A percentile compares a stretch with the other conserved stretches of the same genome.
phyloP scores from a whole-genome alignment of 2,113 vertebrate genomes.

The Acrocephalus kingi region DNA sequence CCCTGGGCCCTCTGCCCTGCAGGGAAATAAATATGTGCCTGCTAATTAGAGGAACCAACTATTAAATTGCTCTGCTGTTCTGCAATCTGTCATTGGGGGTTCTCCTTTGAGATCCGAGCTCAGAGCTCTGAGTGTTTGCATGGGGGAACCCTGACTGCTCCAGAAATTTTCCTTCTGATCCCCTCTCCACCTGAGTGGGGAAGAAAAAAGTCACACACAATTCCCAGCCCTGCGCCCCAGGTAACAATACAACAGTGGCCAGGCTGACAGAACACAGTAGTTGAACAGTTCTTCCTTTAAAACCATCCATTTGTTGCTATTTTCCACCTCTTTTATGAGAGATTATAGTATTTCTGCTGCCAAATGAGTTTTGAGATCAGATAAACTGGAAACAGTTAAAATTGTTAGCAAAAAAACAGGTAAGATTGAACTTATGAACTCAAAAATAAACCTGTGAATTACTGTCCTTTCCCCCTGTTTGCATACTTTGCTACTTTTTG shows the following conservation, averaged over 20 bases:
- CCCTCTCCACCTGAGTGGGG: not conserved
- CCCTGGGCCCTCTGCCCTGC: not conserved
- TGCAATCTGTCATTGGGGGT: not conserved
- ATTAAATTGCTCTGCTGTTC: not conserved
- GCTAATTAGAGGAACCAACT: not conserved
- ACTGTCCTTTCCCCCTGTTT: not conserved
- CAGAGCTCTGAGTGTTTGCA: not conserved
- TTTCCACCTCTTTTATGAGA: not conserved
- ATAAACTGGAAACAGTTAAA: not conserved
- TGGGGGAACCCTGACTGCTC: not conserved
- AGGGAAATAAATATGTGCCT: not conserved
- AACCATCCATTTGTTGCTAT: not conserved
- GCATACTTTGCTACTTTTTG: not conserved
- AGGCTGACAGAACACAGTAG: not conserved
- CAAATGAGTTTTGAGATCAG: not conserved
- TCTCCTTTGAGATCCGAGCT: not conserved
- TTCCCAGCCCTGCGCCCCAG: fast-evolving
- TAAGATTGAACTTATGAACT: not conserved
- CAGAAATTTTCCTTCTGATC: not conserved
- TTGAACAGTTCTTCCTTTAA: not conserved
- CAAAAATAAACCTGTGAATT: not conserved
- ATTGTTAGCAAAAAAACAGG: not conserved
- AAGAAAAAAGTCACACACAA: not conserved
- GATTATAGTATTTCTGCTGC: not conserved
- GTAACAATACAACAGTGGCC: not conserved